These are phyloP conservation scores for Chloebia gouldiae DNA, from an alignment of 2,113 vertebrate genomes.

Conservation along the genomic window DNA sequence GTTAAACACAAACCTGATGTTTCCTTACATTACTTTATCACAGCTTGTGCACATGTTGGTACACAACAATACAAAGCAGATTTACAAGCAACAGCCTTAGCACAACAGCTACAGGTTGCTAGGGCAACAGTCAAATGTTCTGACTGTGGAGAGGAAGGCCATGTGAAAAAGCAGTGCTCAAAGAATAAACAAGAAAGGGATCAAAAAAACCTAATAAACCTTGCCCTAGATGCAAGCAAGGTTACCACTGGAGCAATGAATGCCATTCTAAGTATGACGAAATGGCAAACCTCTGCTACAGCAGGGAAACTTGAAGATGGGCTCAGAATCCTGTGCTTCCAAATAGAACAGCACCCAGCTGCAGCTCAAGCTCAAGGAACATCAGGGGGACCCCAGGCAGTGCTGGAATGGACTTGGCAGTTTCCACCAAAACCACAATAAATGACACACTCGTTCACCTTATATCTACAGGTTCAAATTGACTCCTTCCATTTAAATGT, in stretches of 20 bases:
- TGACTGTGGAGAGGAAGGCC: not conserved
- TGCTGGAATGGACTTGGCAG: not conserved
- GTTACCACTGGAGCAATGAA: not conserved
- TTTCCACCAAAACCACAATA: not conserved
- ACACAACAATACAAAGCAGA: not conserved
- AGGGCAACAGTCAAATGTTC: not conserved
- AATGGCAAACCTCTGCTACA: not conserved
- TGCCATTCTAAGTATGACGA: not conserved
- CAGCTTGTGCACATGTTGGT: not conserved
- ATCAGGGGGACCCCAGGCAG: not conserved
- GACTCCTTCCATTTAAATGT: not conserved
- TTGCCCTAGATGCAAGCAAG: not conserved
- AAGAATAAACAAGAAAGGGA: not conserved
- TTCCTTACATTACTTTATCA: not conserved
- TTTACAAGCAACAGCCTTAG: not conserved
- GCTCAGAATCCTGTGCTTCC: accelerated
- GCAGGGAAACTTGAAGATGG: not conserved
- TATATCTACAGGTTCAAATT: not conserved
- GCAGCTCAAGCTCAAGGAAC: not conserved
- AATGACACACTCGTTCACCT: not conserved
- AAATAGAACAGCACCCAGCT: not conserved
- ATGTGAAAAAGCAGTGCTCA: not conserved
- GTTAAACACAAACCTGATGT: not conserved
- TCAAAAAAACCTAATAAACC: not conserved
- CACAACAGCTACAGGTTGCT: not conserved